These are phyloP conservation scores for Prunella strophiata DNA, from an alignment of 2,797 vertebrate species.

Conservation along the genomic window DNA sequence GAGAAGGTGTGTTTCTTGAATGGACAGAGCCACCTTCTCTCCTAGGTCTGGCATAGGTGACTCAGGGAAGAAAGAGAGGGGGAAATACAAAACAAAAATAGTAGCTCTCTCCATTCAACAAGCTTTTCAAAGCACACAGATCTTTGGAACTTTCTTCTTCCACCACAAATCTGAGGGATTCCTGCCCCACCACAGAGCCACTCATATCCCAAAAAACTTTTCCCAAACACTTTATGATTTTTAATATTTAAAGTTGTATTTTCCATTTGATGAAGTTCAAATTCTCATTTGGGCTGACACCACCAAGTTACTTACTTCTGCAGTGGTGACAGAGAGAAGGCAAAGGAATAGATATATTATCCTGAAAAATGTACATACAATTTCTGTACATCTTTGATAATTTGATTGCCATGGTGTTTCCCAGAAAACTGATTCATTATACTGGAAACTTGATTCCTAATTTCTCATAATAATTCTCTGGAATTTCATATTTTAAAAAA, in stretches of 20 bases:
- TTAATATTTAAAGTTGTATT: not conserved
- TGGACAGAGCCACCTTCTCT: not conserved
- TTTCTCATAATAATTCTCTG: not conserved
- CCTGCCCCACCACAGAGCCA: accelerated
- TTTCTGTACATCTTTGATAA: not conserved
- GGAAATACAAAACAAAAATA: not conserved
- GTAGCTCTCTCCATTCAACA: not conserved
- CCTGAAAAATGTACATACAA: not conserved
- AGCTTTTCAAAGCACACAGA: not conserved
- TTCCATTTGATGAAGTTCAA: not conserved
- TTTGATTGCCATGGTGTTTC: accelerated
- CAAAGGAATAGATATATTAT: not conserved
- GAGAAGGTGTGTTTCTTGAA: not conserved
- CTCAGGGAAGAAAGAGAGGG: not conserved
- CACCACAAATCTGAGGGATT: accelerated
- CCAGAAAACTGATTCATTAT: not conserved
- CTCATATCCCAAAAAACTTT: not conserved
- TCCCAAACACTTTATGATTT: not conserved
- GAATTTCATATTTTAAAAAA: not conserved
- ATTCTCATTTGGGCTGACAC: not conserved
- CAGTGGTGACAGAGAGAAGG: not conserved
- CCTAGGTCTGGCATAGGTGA: not conserved
- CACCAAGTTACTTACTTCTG: not conserved
- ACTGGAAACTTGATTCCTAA: not conserved
- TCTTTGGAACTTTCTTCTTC: not conserved